These are phyloP conservation scores for Callospermophilus lateralis DNA, from an alignment of 2,113 vertebrate species.

Conservation along the genomic window DNA sequence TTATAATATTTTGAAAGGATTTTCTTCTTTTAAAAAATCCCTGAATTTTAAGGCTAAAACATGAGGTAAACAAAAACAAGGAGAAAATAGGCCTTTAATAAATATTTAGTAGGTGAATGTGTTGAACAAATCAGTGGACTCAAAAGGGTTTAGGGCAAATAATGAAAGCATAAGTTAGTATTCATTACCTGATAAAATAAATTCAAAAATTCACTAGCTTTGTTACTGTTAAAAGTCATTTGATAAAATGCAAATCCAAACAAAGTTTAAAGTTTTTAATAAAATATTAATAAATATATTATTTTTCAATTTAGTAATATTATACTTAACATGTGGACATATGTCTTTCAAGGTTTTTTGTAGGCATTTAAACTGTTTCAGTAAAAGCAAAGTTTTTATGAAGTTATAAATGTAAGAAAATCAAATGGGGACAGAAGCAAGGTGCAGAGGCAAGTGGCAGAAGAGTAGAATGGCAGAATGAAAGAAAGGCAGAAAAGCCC, in stretches of 20 bases:
- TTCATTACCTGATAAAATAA: not conserved
- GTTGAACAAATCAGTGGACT: not conserved
- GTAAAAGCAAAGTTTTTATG: not conserved
- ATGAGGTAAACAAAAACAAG: not conserved
- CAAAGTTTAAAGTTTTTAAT: not conserved
- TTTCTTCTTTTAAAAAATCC: not conserved
- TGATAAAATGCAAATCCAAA: not conserved
- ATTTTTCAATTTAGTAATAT: not conserved
- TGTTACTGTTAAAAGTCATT: not conserved
- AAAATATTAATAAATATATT: not conserved
- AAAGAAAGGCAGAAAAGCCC: too few relatives aligned
- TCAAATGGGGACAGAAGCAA: too few relatives aligned
- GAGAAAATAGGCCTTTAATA: not conserved
- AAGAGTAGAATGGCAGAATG: too few relatives aligned
- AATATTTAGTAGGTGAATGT: not conserved
- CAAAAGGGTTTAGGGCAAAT: not conserved
- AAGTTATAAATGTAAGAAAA: too few relatives aligned
- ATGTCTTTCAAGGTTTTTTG: not conserved
- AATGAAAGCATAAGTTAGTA: slow-evolving; percentile 1
- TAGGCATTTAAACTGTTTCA: not conserved
- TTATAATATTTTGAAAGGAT: not conserved
- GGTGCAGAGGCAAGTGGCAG: too few relatives aligned
- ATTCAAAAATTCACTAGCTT: not conserved
- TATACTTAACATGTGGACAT: not conserved
- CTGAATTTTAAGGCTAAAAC: not conserved